Evolutionary conservation across 2,888 invertebrate genomes (phyloP), one percentile per base, ranked within the genome.

Genomic region (Heliothis peltigera): DNA sequence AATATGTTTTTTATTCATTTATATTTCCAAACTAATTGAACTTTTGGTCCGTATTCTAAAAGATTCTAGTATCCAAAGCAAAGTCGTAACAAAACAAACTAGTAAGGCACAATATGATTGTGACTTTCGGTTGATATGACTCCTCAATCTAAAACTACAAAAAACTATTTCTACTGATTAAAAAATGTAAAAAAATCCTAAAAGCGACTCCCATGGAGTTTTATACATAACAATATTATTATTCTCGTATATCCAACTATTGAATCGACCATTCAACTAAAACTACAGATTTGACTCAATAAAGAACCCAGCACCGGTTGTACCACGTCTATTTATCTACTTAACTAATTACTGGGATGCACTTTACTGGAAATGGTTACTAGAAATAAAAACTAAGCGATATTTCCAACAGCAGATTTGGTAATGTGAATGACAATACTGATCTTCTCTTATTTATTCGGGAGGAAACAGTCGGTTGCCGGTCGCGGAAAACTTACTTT

Each of bases 311-410:
- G 90, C 92, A 92, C 92, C 93, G 89, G 61, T 67, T 88, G 89
- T 86, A 89, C 88, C 88, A 88, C 83, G 77, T 80, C 92, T 92
- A 91, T 85, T n/a, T 63, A 70, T 57, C 92, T 92, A 93, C 89
- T 82, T 84, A 79, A 80, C 91, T 92, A 93, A 77, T 89, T 89
- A 94, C 94, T 93, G 94, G 94, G 94, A 94, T 94, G 94, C 94
- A 94, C 94, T 93, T 87, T 89, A 89, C 88, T 89, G 86, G 83
- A 86, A 62, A 86, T 88, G 87, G 88, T 83, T 86, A 87, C 80
- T 71, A 75, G 49, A 71, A 79, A 77, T 83, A 79, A 84, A 82
- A 84, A 74, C 81, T 80, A 81, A 81, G 81, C 80, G 54, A 80
- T 83, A 84, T 85, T 87, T 84, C 84, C 87, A 86, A 86, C 87